A percentile compares a stretch with the other conserved stretches of the same genome.
These are phyloP conservation scores for Apistogramma diplotaenia DNA, from an alignment of 2,113 vertebrate genomes.

Conservation along the genomic window DNA sequence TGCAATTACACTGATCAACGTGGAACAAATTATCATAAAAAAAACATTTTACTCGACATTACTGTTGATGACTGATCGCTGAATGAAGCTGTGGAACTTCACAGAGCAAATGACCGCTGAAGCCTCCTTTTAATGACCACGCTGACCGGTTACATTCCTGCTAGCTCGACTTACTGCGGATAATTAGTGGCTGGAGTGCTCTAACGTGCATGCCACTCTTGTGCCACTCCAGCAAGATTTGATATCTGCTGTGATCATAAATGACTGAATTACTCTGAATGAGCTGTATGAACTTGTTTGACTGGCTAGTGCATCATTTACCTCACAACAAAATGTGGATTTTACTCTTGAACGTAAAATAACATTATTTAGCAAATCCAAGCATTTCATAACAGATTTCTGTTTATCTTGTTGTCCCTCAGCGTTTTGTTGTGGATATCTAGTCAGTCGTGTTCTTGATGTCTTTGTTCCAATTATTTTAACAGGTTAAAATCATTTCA, in stretches of 20 bases:
- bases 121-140: constrained; percentile 35
- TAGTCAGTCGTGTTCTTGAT: constrained; percentile 24
- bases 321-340: background rate
- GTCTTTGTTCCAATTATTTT: constrained; percentile 36
- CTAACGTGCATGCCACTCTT: background rate
- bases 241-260: constrained; percentile 37
- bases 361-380: background rate
- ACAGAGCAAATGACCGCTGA: constrained; percentile 55
- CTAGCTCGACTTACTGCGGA: constrained; percentile 31
- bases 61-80: constrained; percentile 52
- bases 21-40: constrained; percentile 61
- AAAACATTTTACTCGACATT: constrained; percentile 61
- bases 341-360: background rate
- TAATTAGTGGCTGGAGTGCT: constrained; percentile 44
- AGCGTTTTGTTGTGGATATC: background rate
- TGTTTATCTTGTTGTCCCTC: background rate
- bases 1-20: constrained; percentile 70
- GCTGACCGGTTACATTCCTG: constrained; percentile 46
- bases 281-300: constrained; percentile 10
- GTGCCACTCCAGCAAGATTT: constrained; percentile 20
- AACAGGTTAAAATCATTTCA: constrained; percentile 62
- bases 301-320: background rate
- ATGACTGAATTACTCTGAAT: constrained; percentile 11
- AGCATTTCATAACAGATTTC: background rate
- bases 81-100: constrained; percentile 57